phyloP scores from a whole-genome alignment of 2,113 vertebrate genomes.

The Aptenodytes patagonicus region DNA sequence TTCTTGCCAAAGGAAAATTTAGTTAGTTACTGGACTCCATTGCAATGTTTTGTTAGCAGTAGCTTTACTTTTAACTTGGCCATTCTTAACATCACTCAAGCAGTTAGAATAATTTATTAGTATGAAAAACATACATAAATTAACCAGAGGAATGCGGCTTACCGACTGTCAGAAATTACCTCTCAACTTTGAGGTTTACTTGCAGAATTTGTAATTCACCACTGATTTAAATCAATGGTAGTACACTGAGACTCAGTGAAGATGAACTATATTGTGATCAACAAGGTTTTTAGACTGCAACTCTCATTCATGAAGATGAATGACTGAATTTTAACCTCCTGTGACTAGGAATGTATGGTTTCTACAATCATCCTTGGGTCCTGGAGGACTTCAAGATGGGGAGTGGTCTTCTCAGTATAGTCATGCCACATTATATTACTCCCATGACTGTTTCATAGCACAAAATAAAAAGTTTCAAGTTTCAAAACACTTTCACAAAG shows the following conservation, averaged over 20 bases:
- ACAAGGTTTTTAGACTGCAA: background rate
- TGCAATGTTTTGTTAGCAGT: background rate
- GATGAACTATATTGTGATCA: background rate
- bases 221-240: background rate
- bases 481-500: background rate
- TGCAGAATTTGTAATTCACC: background rate
- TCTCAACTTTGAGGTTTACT: background rate
- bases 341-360: background rate
- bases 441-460: background rate
- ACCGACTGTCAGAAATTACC: background rate
- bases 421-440: background rate
- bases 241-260: background rate
- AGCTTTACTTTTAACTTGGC: background rate
- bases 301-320: background rate
- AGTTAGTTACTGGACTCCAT: background rate
- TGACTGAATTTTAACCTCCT: background rate
- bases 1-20: background rate
- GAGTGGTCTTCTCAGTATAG: background rate
- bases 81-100: background rate
- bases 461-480: background rate
- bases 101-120: background rate
- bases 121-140: background rate
- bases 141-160: background rate
- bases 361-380: background rate
- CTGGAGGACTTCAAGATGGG: background rate